Evolutionary conservation across 2,797 vertebrate species (phyloP).

Genomic region (Linurgus olivaceus): DNA sequence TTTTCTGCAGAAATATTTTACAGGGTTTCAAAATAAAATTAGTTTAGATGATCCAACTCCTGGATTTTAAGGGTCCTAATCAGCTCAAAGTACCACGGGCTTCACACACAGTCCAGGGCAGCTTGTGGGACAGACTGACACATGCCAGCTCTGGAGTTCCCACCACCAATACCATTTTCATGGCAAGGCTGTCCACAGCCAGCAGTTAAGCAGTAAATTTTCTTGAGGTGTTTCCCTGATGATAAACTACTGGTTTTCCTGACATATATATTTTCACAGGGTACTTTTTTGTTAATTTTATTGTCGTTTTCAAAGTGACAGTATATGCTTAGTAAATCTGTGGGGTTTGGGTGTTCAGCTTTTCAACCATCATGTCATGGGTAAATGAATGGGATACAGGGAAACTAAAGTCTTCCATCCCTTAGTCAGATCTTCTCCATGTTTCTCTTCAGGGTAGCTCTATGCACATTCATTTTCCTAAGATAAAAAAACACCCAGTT

Average conservation of each 20-base stretch:
- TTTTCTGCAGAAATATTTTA: neutral
- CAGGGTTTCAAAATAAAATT: rapidly evolving
- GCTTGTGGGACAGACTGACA: neutral
- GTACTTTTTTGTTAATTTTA: neutral
- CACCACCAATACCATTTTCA: neutral
- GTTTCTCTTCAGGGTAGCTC: neutral
- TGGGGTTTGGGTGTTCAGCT: neutral
- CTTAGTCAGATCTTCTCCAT: neutral
- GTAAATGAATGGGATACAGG: neutral
- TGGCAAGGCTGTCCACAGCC: neutral
- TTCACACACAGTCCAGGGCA: rapidly evolving
- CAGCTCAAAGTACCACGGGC: neutral
- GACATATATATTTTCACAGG: neutral
- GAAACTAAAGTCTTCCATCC: neutral
- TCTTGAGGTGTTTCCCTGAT: neutral
- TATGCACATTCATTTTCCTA: neutral
- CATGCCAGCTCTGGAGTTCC: too few relatives aligned
- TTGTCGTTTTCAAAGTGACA: neutral
- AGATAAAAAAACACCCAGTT: neutral
- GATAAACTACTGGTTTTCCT: neutral
- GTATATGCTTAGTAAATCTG: neutral
- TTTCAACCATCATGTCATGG: neutral
- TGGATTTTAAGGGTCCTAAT: neutral
- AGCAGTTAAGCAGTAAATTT: neutral
- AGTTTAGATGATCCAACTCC: neutral